A percentile compares a stretch with the other conserved stretches of the same genome.
These are phyloP conservation scores for Zapornia atra DNA, from an alignment of 2,113 vertebrate genomes.

Conservation along the genomic window DNA sequence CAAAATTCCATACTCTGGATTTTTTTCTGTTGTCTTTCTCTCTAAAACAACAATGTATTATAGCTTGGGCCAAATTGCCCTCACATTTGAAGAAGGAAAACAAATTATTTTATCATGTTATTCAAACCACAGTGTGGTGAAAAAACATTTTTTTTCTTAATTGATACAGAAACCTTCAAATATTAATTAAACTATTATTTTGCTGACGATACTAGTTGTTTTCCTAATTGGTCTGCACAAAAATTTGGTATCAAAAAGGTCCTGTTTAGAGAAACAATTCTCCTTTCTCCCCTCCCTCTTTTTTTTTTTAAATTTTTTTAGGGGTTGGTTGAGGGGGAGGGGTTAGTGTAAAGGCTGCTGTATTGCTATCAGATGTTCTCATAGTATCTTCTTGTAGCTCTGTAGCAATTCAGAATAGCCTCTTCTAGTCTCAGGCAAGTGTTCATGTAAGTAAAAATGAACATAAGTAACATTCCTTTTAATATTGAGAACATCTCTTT, in stretches of 20 bases:
- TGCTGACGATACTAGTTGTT: background rate
- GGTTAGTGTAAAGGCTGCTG: background rate
- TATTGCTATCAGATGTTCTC: background rate
- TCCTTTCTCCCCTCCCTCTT: rapidly evolving
- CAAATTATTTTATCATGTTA: background rate
- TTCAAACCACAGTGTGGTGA: background rate
- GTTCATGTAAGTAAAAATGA: background rate
- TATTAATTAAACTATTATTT: background rate
- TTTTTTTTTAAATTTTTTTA: background rate
- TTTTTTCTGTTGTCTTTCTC: background rate
- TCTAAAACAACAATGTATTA: background rate
- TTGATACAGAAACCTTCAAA: background rate
- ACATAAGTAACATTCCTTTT: background rate
- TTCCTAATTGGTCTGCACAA: background rate
- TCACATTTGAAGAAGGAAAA: background rate
- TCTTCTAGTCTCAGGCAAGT: background rate
- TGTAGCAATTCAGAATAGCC: background rate
- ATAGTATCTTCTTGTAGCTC: background rate
- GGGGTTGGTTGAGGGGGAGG: too few species aligned
- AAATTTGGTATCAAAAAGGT: background rate
- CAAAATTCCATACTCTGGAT: background rate
- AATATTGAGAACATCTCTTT: background rate
- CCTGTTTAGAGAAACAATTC: background rate
- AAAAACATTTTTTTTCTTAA: background rate
- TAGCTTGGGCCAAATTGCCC: background rate